These are phyloP conservation scores for Coccyzus lansbergi DNA, from an alignment of 2,797 vertebrate species.

Conservation along the genomic window DNA sequence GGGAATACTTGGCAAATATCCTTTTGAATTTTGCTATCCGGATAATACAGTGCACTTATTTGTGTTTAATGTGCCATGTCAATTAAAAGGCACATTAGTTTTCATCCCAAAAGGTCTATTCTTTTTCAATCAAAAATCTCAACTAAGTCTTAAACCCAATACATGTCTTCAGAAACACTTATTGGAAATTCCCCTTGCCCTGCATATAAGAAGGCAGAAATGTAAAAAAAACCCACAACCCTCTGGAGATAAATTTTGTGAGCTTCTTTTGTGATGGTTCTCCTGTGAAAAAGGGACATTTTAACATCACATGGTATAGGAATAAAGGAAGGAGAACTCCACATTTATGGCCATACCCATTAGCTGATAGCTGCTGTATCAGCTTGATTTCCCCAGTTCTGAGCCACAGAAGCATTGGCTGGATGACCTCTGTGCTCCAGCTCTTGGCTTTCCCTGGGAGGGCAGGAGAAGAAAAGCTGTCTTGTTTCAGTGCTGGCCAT, in stretches of 20 bases:
- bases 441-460: background rate
- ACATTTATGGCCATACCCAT: background rate
- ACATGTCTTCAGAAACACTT: background rate
- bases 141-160: background rate
- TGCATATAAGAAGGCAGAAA: background rate
- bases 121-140: background rate
- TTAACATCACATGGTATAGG: rapidly evolving
- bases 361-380: background rate
- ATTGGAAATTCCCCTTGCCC: background rate
- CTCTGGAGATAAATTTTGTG: background rate
- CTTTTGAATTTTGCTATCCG: background rate
- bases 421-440: background rate
- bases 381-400: background rate
- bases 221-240: background rate
- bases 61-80: background rate
- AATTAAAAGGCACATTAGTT: background rate
- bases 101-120: conserved; percentile 10
- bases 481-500: background rate
- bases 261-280: background rate
- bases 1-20: background rate
- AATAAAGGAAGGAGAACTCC: background rate
- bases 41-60: background rate
- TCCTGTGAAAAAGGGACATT: background rate
- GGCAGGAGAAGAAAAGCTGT: background rate
- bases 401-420: background rate